These are phyloP conservation scores for Gila robusta DNA, from an alignment of 2,797 vertebrate species.

Conservation along the genomic window DNA sequence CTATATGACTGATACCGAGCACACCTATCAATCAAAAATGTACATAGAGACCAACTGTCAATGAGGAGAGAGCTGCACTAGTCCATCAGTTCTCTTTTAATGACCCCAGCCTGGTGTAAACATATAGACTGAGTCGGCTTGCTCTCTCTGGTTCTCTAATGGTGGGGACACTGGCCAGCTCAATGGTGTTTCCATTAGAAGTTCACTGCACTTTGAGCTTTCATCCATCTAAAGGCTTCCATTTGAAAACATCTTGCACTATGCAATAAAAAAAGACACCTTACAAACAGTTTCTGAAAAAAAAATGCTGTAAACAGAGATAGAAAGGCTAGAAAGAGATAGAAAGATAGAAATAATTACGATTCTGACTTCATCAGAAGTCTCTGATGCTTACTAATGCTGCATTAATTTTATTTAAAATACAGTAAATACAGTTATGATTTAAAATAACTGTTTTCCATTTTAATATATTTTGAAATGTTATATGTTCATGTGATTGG, in stretches of 20 bases:
- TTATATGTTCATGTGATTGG: background rate
- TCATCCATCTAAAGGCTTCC: constrained; percentile 10
- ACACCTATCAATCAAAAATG: constrained; percentile 52
- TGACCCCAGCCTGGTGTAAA: constrained; percentile 30
- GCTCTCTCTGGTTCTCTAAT: constrained; percentile 18
- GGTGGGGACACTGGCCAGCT: constrained; percentile 21
- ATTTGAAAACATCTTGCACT: constrained; percentile 21
- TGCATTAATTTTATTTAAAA: background rate
- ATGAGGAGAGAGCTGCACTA: constrained; percentile 16
- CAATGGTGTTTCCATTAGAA: constrained; percentile 22
- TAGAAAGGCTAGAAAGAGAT: background rate
- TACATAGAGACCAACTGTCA: constrained; percentile 51
- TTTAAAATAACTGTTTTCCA: background rate
- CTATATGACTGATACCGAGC: constrained; percentile 50
- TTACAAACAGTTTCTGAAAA: background rate
- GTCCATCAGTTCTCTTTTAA: constrained; percentile 42
- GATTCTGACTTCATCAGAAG: too few relatives aligned
- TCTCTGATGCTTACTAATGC: background rate
- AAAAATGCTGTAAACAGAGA: background rate
- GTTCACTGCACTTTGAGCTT: constrained; percentile 13
- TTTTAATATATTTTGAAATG: background rate
- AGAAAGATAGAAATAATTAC: too few relatives aligned
- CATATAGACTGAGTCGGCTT: constrained; percentile 15
- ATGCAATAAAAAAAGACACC: background rate
- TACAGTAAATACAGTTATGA: background rate